Evolutionary conservation across 35 echinoderm and acorn worm genomes (phyloP), one percentile per base, ranked within the genome.

Genomic region (Ophioderma brevispina): DNA sequence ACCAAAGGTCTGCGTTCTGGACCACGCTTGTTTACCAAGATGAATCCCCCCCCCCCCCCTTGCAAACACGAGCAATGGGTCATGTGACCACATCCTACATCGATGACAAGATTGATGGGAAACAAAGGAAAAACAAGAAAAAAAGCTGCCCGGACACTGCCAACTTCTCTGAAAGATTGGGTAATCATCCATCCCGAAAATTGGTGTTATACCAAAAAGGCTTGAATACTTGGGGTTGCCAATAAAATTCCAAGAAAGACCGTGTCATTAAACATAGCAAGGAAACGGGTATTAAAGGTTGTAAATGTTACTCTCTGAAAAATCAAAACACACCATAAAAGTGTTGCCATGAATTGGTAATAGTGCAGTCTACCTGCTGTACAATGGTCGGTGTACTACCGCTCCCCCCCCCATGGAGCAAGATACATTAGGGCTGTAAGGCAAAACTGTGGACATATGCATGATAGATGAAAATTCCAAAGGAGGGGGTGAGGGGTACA

Each of bases 151-250:
- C 3, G 39, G 31, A 37, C 18, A 93, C 94, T 49, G 39, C 38
- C 18, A 37, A 82, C 13, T 30, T 46, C 21, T 39, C 90, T 0
- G 41, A 87, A 35, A 31, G 82, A n/a, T 56, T 96, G 5, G 15
- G 90, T 93, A 56, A 64, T 82, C 4, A 87, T 93, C 76, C 94
- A 96, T 75, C 90, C 94, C 37, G 56, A n/a, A 96, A 96, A 64
- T 95, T 85, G 13, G 40, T 82, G 11, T 92, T 23, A 38, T 15
- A 32, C 89, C 42, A 23, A 86, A 96, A 46, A 38, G 86, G 75
- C 35, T 90, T 40, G 55, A 30, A 33, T 89, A 91, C 85, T 82
- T 86, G 19, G 87, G 94, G 28, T 96, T 96, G 39, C 18, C n/a
- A n/a, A 79, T 84, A 33, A 82, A 90, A 31, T 82, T 80, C 1